Base-by-base conservation (phyloP, 2,888 invertebrate species). In the Leptopilina drosophilae region DNA sequence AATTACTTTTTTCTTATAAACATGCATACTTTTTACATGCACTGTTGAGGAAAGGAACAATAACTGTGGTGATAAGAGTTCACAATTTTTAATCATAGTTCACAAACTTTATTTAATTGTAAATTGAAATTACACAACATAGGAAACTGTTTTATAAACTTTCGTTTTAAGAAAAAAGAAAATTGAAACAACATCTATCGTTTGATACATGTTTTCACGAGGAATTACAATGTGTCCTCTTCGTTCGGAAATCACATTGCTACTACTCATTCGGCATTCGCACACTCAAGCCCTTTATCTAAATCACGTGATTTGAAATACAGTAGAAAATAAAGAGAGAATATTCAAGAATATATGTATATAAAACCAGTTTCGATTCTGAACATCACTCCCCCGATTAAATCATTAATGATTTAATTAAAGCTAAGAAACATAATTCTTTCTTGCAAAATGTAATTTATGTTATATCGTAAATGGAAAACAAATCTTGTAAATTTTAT, bases 21-120 rank as follows among this genome's bases (percentile, higher is more conserved):
- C n/a, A n/a, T n/a, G n/a, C n/a, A n/a, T n/a, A n/a, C n/a, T n/a
- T n/a, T n/a, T n/a, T n/a, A n/a, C n/a, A n/a, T n/a, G n/a, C n/a
- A n/a, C n/a, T 56, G 53, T 56, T 56, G 53, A 56, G 53, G 53
- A 56, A 56, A 56, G 53, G 53, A 56, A 56, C 53, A 56, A 56
- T 42, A 42, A 42, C 42, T 6, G 42, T 42, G 42, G 42, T 2
- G 42, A 42, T 42, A 42, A 56, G 14, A 56, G 53, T 56, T 56
- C 53, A 56, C 53, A 56, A 14, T 11, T 56, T 56, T 56, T 56
- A 56, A 56, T 56, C 9, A 56, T 56, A 56, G 53, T 56, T 56
- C 9, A 3, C 53, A 56, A 56, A 56, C 53, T 56, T 56, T 56
- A 56, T 56, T 56, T 56, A 56, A 56, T 56, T 56, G 53, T 56